Evolutionary conservation across 2,888 invertebrate species (phyloP).

Genomic region (Perithous albicinctus): DNA sequence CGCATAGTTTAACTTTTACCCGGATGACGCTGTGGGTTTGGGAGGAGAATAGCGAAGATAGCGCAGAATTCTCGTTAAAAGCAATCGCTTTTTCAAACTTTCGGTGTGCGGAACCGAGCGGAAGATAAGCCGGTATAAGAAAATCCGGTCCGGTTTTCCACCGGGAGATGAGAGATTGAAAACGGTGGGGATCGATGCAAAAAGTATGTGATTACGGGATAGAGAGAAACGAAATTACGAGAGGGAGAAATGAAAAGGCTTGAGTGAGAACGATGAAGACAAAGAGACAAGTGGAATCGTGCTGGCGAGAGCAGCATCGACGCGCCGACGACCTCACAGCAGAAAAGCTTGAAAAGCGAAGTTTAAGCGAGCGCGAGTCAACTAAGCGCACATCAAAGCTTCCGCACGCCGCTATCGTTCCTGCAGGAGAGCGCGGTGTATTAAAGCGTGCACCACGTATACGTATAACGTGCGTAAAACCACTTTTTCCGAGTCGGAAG

Average conservation of each 20-base stretch:
- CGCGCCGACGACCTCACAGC: slow-evolving; percentile 45
- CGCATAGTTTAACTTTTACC: slow-evolving; percentile 26
- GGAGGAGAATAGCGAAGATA: slow-evolving; percentile 11
- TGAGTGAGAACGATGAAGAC: background rate
- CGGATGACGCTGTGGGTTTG: slow-evolving; percentile 24
- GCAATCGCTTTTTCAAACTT: slow-evolving; percentile 61
- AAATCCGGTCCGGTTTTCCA: slow-evolving; percentile 4
- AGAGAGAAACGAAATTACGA: slow-evolving; percentile 38
- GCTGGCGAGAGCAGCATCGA: slow-evolving; percentile 34
- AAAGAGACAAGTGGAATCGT: slow-evolving; percentile 14
- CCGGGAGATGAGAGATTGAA: slow-evolving; percentile 43
- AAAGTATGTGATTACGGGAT: slow-evolving; percentile 29
- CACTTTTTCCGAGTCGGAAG: slow-evolving; percentile 69
- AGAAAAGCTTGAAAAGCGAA: slow-evolving; percentile 64
- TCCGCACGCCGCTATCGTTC: slow-evolving; percentile 54
- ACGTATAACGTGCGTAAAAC: slow-evolving; percentile 68
- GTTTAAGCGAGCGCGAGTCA: slow-evolving; percentile 65
- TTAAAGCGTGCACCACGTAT: slow-evolving; percentile 36
- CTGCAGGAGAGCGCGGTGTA: slow-evolving; percentile 42
- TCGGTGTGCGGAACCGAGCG: slow-evolving; percentile 39
- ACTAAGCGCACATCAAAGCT: slow-evolving; percentile 67
- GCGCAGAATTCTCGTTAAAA: slow-evolving; percentile 43
- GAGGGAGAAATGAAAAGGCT: slow-evolving; percentile 1
- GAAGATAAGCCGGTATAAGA: slow-evolving; percentile 2
- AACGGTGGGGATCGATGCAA: slow-evolving; percentile 6